Conservation (phyloP, 2,888 invertebrate genomes). For the Nesidiocoris tenuis region DNA sequence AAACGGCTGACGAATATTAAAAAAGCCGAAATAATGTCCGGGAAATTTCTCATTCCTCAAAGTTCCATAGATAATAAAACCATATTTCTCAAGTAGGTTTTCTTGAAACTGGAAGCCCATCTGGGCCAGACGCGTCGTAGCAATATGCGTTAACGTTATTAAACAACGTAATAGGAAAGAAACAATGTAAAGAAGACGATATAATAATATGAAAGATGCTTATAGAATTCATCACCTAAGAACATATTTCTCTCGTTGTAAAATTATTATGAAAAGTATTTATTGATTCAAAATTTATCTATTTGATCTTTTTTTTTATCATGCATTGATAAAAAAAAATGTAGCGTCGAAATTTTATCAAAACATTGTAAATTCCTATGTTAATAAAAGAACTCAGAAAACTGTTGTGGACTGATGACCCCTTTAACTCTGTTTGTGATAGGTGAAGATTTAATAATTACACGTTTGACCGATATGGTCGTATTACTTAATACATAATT, state of each 20-base stretch:
- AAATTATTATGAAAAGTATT: neutral
- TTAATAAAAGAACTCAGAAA: slow-evolving; percentile 28
- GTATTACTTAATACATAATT: too few relatives aligned
- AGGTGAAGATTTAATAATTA: too few relatives aligned
- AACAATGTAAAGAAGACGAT: neutral
- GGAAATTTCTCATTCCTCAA: too few relatives aligned
- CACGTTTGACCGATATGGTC: too few relatives aligned
- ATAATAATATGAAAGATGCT: too few relatives aligned
- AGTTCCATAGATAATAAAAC: too few relatives aligned
- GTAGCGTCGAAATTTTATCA: neutral
- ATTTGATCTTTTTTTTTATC: neutral
- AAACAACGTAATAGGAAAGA: neutral
- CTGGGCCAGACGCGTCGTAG: neutral
- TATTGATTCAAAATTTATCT: neutral
- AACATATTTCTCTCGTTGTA: neutral
- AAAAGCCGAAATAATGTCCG: too few relatives aligned
- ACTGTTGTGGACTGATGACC: too few relatives aligned
- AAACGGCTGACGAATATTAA: too few relatives aligned
- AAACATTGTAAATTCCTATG: slow-evolving; percentile 16
- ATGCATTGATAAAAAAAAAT: neutral
- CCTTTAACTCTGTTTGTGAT: too few relatives aligned
- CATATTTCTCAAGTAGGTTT: too few relatives aligned
- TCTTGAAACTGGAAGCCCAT: neutral
- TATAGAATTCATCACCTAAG: neutral
- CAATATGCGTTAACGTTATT: neutral